These are phyloP conservation scores for Sprattus sprattus DNA, from an alignment of 2,113 vertebrate species.

Conservation along the genomic window DNA sequence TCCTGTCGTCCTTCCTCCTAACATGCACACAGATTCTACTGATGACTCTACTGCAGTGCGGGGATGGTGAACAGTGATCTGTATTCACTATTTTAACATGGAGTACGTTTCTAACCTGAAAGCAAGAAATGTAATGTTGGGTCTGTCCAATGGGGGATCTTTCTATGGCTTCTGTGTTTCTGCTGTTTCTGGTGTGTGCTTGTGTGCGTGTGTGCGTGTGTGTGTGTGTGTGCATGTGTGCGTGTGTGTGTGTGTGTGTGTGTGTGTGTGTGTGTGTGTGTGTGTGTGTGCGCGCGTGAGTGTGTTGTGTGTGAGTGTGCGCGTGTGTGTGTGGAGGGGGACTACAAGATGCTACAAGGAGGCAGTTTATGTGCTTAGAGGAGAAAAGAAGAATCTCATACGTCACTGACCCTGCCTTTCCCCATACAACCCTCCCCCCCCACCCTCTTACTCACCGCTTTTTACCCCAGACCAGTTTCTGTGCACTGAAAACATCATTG, in stretches of 20 bases:
- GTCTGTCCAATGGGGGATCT: not conserved
- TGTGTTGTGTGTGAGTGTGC: not conserved
- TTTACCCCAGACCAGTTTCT: not conserved
- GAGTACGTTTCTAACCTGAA: not conserved
- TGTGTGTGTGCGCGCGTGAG: not conserved
- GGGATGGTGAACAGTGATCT: conserved; percentile 1
- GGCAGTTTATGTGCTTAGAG: not conserved
- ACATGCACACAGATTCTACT: conserved; percentile 24
- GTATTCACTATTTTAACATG: conserved; percentile 23
- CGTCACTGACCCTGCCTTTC: not conserved
- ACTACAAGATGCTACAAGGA: not conserved
- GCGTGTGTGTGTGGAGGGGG: not conserved
- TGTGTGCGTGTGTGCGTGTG: not conserved
- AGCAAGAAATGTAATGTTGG: not conserved
- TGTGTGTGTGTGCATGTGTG: not conserved
- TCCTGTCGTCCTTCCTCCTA: not conserved
- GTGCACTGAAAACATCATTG: conserved; percentile 21
- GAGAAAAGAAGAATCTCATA: not conserved
- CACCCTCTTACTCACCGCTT: not conserved
- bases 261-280: not conserved
- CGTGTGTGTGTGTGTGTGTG: not conserved
- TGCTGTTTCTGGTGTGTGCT: not conserved
- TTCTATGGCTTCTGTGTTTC: not conserved
- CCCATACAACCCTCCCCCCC: not conserved
- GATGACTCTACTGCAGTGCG: conserved; percentile 30